Percentiles rank a stretch among this genome's conserved stretches.
phyloP scores from a whole-genome alignment of 2,113 vertebrate genomes.

The Zeus faber region DNA sequence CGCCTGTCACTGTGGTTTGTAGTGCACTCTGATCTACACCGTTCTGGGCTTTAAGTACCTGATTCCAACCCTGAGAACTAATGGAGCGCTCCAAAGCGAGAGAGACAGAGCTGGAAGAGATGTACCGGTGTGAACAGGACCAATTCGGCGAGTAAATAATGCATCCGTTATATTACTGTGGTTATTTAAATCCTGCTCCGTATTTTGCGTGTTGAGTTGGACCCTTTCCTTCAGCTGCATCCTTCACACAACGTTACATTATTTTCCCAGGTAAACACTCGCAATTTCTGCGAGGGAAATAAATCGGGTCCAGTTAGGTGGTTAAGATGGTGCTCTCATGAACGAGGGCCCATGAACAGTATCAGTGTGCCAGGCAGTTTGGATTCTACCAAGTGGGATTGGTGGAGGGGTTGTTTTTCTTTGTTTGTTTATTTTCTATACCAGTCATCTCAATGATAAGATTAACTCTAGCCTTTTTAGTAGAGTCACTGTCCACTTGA shows the following conservation, averaged over 20 bases:
- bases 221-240: too few relatives aligned
- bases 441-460: too few relatives aligned
- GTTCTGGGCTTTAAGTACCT: slow-evolving; percentile 59
- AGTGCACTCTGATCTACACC: slow-evolving; percentile 60
- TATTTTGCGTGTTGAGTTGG: not conserved
- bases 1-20: slow-evolving; percentile 64
- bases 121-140: slow-evolving; percentile 42
- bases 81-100: slow-evolving; percentile 30
- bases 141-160: slow-evolving; percentile 66
- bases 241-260: not conserved
- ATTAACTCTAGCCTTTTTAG: too few relatives aligned
- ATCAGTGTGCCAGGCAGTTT: too few relatives aligned
- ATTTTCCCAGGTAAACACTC: not conserved
- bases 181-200: slow-evolving; percentile 45
- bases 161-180: slow-evolving; percentile 49
- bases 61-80: slow-evolving; percentile 54
- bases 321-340: too few relatives aligned
- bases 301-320: too few relatives aligned
- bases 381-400: too few relatives aligned
- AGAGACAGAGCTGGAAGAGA: slow-evolving; percentile 25
- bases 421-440: too few relatives aligned
- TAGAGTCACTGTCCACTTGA: too few relatives aligned
- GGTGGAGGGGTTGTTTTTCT: too few relatives aligned
- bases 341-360: too few relatives aligned
- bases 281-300: too few relatives aligned